Conservation (phyloP, 2,797 vertebrate genomes). For the Neomorphus geoffroyi region DNA sequence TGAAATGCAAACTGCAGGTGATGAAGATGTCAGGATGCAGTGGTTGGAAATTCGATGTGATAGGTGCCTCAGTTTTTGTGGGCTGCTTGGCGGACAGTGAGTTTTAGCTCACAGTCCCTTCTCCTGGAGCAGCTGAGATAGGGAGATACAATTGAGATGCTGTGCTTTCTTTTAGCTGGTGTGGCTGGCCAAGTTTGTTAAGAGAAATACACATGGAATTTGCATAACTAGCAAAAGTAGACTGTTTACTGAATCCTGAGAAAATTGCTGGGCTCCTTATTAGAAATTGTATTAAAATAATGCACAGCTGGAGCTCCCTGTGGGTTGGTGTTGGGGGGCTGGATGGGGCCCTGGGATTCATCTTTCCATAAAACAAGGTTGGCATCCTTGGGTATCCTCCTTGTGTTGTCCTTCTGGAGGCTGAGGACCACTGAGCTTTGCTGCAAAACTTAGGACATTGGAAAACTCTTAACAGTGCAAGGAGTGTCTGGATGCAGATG, state of each 20-base stretch:
- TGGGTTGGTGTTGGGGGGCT: accelerated
- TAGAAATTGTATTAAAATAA: not conserved
- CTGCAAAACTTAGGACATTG: accelerated
- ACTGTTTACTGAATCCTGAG: not conserved
- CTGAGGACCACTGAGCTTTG: not conserved
- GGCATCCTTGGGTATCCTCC: not conserved
- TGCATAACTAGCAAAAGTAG: not conserved
- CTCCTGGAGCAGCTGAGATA: accelerated
- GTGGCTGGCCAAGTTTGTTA: not conserved
- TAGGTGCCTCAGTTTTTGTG: not conserved
- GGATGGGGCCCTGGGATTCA: not conserved
- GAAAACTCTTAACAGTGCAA: not conserved
- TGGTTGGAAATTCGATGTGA: not conserved
- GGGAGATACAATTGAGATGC: not conserved
- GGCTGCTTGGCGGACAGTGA: not conserved
- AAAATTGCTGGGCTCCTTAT: not conserved
- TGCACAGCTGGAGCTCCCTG: accelerated
- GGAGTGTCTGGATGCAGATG: not conserved
- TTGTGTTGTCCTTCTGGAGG: not conserved
- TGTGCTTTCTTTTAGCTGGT: not conserved
- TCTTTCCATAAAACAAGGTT: accelerated
- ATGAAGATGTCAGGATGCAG: not conserved
- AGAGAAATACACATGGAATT: not conserved
- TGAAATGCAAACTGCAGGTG: not conserved
- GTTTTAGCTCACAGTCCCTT: not conserved